Base-by-base conservation (phyloP, 2,888 invertebrate genomes). In the Alloplasta piceator region DNA sequence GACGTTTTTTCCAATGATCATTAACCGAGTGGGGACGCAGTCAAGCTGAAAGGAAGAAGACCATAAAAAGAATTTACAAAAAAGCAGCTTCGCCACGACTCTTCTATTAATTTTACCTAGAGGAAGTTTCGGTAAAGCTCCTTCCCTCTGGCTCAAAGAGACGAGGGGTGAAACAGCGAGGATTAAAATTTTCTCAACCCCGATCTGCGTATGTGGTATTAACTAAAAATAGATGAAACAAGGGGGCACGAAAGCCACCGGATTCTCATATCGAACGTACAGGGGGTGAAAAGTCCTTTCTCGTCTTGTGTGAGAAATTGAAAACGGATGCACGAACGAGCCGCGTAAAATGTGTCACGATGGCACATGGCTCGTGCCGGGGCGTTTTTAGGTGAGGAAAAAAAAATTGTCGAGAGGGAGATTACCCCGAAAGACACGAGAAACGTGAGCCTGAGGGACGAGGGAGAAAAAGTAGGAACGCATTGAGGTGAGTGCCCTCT, bases 291-390 rank as follows among this genome's bases (percentile, higher is more conserved):
- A 48, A 68, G 46, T 4, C 50, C 39, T 9, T 63, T 43, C 10
- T 26, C 50, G 16, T 67, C 43, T 16, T 16, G 75, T 43, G 63
- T 39, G 72, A 71, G 70, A 46, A 61, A 75, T 68, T 55, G 78
- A 75, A 61, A 71, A 75, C 74, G 74, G 71, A 78, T 63, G 71
- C 71, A 78, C 60, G 71, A 67, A 56, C 66, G 63, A 26, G 26
- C 71, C 74, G 82, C 66, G 63, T 61, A 64, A 80, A 56, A 58
- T 77, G 72, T 75, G 78, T 78, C 78, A 82, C 71, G 61, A 82
- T 71, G 81, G 71, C 81, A 82, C 81, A 82, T 82, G 81, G 74
- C 81, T 82, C 81, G 81, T 82, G 81, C 81, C 78, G n/a, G 68
- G 26, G 52, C 68, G 73, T 73, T 77, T 73, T 67, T 64, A 26